phyloP scores from a whole-genome alignment of 2,797 vertebrate species.

The Poecilia velifera region DNA sequence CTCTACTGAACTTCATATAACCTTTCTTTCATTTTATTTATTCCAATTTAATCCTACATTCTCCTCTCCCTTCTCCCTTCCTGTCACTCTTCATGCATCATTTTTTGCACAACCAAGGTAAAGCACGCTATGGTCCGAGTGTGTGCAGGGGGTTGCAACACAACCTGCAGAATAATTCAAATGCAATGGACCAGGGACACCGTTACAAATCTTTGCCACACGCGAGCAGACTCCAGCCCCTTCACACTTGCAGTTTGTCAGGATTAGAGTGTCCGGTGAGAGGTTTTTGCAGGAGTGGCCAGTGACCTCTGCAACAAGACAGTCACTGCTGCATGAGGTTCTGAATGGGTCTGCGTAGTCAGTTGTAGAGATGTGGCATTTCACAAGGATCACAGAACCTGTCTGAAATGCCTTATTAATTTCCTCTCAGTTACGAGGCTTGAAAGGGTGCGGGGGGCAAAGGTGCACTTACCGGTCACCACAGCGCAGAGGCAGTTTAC shows the following conservation, averaged over 20 bases:
- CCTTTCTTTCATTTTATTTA: not conserved
- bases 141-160: slow-evolving; percentile 26
- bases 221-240: slow-evolving; percentile 80
- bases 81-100: not conserved
- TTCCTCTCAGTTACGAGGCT: slow-evolving; percentile 79
- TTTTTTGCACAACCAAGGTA: slow-evolving; percentile 74
- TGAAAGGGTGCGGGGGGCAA: slow-evolving; percentile 52
- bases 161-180: slow-evolving; percentile 93
- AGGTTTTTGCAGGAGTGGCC: slow-evolving; percentile 32
- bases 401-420: slow-evolving; percentile 81
- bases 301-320: slow-evolving; percentile 72
- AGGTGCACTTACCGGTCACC: slow-evolving; percentile 60
- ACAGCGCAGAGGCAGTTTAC: slow-evolving; percentile 26
- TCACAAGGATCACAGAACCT: slow-evolving; percentile 78
- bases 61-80: not conserved
- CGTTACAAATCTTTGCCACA: slow-evolving; percentile 97
- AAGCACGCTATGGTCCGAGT: slow-evolving; percentile 60
- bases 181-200: slow-evolving; percentile 96
- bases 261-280: slow-evolving; percentile 65
- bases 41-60: not conserved
- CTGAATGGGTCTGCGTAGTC: slow-evolving; percentile 34
- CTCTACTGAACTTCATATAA: slow-evolving; percentile 15
- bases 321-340: slow-evolving; percentile 50
- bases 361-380: slow-evolving; percentile 56
- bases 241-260: slow-evolving; percentile 93